Conservation (phyloP, 2,888 invertebrate species). For the Lepidochitona cinerea region DNA sequence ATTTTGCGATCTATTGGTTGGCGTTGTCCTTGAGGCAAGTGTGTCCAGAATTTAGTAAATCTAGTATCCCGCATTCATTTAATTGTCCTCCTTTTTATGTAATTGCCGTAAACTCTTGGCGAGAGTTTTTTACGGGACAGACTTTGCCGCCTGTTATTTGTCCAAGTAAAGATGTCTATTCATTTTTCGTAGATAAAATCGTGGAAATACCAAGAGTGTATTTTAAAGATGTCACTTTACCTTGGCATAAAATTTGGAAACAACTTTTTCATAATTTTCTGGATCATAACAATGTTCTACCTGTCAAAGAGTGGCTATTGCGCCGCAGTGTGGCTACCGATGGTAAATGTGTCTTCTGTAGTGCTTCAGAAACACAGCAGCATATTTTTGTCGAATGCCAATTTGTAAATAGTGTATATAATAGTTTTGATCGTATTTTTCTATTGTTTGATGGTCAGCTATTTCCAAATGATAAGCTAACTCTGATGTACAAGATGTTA, state of each 20-base stretch:
- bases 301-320: too few relatives aligned
- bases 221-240: background rate
- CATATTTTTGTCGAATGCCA: too few relatives aligned
- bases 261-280: background rate
- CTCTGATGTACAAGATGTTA: too few relatives aligned
- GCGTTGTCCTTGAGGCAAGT: background rate
- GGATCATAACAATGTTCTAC: background rate
- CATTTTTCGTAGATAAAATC: background rate
- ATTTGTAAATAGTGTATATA: too few relatives aligned
- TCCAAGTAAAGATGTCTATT: background rate
- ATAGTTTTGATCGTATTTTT: too few relatives aligned
- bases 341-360: too few relatives aligned
- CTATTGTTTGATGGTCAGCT: too few relatives aligned
- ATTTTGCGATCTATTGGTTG: constrained; percentile 7
- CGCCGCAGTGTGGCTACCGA: too few relatives aligned
- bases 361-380: too few relatives aligned
- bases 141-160: background rate
- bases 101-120: background rate
- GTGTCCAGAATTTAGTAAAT: background rate
- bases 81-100: constrained; percentile 1
- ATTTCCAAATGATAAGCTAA: too few relatives aligned
- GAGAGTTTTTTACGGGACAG: background rate
- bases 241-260: background rate
- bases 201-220: background rate
- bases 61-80: background rate